Base-by-base conservation (phyloP, 1,140 invertebrate genomes). In the Leptopilina clavipes region DNA sequence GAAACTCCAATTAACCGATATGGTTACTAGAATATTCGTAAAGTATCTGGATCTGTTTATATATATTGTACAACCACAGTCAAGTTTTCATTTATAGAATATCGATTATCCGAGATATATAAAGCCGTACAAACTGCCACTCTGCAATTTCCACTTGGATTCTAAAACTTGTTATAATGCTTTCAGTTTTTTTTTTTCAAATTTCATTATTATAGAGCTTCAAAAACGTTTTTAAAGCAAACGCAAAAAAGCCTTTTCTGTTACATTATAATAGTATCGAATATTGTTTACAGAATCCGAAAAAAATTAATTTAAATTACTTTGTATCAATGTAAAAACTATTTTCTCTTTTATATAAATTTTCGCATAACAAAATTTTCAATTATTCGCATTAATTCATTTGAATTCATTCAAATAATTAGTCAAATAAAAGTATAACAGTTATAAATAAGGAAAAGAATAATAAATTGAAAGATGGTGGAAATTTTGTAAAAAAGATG, bases 71-170 rank as follows among this genome's bases (percentile, higher is more conserved):
- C 25, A 31, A 65, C 59, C 59, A 65, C 59, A 65, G 25, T 31
- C 59, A 65, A 65, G 59, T 76, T 78, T 79, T 74, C 74, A 79
- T 76, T 79, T 79, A 74, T 79, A 74, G 75, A 72, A 74, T 79
- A 76, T 79, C 72, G 74, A 79, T 79, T 44, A 76, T 44, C 22
- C 59, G 25, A 65, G 59, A 65, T 65, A 74, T 40, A 40, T 74
- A 44, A 44, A 22, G 59, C 59, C 48, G 72, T 45, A 25, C 44
- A 45, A 71, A 71, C 17, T 18, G 59, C 59, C 22, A n/a, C 56
- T 59, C 56, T 59, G 19, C 56, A 31, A 31, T 65, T 65, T 65
- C 59, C 59, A 31, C 59, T 31, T 65, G 59, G 25, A 65, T 65
- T 65, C 59, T 65, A 3, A 25, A 65, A 65, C 3, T 65, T 31